Evolutionary conservation across 2,888 invertebrate species (phyloP).

Genomic region (Nesidiocoris tenuis): DNA sequence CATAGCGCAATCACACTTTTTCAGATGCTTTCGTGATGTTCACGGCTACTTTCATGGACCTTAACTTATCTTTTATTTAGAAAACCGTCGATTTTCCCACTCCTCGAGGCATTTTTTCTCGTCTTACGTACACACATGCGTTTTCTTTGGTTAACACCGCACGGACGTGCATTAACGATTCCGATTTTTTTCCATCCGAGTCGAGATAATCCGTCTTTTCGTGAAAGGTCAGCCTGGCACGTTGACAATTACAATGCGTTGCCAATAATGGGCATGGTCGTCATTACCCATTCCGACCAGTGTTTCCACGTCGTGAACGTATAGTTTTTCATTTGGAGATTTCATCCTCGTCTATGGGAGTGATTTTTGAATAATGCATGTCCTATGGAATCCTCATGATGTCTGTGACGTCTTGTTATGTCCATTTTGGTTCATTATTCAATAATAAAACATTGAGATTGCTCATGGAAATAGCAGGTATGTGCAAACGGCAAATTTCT

Average conservation of each 20-base stretch:
- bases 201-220: not conserved
- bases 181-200: not conserved
- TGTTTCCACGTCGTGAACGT: not conserved
- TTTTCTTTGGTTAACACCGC: not conserved
- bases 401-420: too few relatives aligned
- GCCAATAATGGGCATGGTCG: conserved; percentile 12
- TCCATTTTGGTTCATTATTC: too few relatives aligned
- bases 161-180: not conserved
- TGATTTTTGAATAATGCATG: not conserved
- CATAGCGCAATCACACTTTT: conserved; percentile 26
- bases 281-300: not conserved
- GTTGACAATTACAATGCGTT: conserved; percentile 1
- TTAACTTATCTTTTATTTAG: not conserved
- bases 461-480: too few relatives aligned
- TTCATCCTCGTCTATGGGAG: not conserved
- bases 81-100: not conserved
- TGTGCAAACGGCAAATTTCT: too few relatives aligned
- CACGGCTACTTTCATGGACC: not conserved
- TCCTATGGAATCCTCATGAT: too few relatives aligned
- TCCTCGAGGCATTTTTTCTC: not conserved
- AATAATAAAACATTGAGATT: too few relatives aligned
- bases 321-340: not conserved
- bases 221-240: not conserved
- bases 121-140: not conserved
- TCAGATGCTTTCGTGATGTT: not conserved